Evolutionary conservation across 2,113 vertebrate genomes (phyloP).

Genomic region (Hippocampus comes): DNA sequence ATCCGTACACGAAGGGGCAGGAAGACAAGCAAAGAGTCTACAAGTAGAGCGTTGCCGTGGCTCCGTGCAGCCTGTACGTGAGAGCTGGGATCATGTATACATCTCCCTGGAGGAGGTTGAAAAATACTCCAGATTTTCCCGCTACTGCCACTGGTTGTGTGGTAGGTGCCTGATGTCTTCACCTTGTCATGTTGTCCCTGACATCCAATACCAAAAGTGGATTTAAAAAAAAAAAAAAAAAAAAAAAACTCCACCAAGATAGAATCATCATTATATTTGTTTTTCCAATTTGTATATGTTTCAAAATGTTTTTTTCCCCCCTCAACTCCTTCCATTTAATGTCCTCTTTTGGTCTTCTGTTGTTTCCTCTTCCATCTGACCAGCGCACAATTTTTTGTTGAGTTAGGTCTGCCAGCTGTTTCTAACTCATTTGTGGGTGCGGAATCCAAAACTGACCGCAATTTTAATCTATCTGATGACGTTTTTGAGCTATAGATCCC

Average conservation of each 20-base stretch:
- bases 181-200: not conserved
- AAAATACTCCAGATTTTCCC: conserved; percentile 62
- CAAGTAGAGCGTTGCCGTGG: conserved; percentile 12
- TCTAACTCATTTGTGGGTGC: no score
- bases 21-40: conserved; percentile 6
- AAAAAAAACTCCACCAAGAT: not conserved
- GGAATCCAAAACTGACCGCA: no score
- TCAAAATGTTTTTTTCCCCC: not conserved
- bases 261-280: not conserved
- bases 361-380: no score
- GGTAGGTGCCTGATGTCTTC: conserved; percentile 53
- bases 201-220: not conserved
- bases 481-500: no score
- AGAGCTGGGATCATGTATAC: conserved; percentile 35
- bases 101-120: conserved; percentile 69
- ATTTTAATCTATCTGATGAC: no score
- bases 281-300: no score
- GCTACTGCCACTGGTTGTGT: conserved; percentile 63
- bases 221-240: not conserved
- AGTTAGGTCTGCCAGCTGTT: no score
- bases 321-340: not conserved
- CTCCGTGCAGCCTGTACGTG: conserved; percentile 30
- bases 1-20: conserved; percentile 7
- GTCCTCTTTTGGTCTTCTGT: not conserved
- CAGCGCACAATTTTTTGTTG: no score